A percentile compares a stretch with the other conserved stretches of the same genome.
Conservation (phyloP, 2,797 vertebrate species). For the Tapera naevia region DNA sequence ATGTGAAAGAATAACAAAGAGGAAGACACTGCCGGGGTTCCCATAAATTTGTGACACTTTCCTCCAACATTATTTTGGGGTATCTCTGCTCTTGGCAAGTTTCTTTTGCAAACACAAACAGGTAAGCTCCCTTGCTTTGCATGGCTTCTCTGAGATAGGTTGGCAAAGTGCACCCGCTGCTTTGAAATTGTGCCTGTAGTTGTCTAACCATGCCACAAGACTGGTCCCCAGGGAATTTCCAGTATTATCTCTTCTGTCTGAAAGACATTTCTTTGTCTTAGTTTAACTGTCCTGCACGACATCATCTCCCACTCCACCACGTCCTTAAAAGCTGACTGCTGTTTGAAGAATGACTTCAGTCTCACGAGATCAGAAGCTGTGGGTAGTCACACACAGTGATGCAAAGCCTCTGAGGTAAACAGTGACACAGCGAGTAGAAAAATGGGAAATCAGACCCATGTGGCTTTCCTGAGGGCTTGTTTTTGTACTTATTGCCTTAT, state of each 20-base stretch:
- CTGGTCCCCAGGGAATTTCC: neutral
- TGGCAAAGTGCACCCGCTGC: neutral
- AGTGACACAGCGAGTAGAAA: neutral
- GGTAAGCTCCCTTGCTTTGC: neutral
- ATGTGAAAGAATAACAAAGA: neutral
- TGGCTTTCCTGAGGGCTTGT: conserved; percentile 3
- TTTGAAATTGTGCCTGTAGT: neutral
- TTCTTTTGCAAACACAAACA: neutral
- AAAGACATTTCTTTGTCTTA: conserved; percentile 25
- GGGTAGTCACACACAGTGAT: conserved; percentile 43
- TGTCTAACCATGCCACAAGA: neutral
- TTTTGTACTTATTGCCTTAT: neutral
- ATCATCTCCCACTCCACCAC: neutral
- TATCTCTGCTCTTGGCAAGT: neutral
- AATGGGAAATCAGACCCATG: conserved; percentile 35
- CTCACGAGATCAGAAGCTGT: conserved; percentile 40
- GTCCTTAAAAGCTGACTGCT: neutral
- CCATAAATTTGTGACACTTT: neutral
- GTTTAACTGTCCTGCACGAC: neutral
- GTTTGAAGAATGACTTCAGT: conserved; percentile 45
- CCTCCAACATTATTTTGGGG: neutral
- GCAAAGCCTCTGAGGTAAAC: conserved; percentile 50
- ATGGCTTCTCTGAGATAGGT: neutral
- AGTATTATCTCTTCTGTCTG: neutral
- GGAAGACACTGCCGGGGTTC: neutral